Conservation (phyloP, 2,113 vertebrate species). For the Salminus brasiliensis region DNA sequence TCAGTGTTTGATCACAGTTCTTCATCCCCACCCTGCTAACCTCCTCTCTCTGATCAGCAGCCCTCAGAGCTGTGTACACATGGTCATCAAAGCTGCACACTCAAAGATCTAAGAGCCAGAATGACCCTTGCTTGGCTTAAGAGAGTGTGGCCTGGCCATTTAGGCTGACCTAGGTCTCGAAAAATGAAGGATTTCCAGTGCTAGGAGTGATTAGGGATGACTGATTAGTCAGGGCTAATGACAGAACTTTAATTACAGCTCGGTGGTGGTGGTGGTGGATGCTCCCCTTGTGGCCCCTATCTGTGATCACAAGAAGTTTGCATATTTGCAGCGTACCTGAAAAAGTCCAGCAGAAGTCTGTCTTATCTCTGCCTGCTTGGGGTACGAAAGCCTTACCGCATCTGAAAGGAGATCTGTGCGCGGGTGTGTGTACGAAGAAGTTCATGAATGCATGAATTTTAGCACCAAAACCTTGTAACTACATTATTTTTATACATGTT, state of each 20-base stretch:
- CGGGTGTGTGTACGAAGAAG: constrained; percentile 21
- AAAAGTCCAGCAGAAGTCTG: constrained; percentile 40
- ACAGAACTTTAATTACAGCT: constrained; percentile 52
- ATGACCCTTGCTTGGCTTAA: constrained; percentile 41
- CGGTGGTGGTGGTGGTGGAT: constrained; percentile 34
- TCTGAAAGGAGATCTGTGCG: constrained; percentile 24
- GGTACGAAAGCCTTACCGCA: constrained; percentile 35
- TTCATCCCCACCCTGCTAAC: neutral
- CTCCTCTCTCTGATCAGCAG: constrained; percentile 24
- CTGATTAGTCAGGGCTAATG: constrained; percentile 55
- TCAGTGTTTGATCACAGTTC: constrained; percentile 45
- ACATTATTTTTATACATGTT: neutral
- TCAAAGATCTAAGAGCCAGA: constrained; percentile 31
- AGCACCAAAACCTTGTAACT: neutral
- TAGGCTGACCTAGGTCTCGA: constrained; percentile 34
- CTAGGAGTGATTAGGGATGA: constrained; percentile 47
- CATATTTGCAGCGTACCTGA: constrained; percentile 63
- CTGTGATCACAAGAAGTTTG: constrained; percentile 55
- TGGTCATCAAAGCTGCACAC: constrained; percentile 41
- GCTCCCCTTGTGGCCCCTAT: constrained; percentile 42
- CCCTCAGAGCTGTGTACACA: constrained; percentile 9
- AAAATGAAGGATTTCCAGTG: constrained; percentile 49
- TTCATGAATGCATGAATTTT: neutral
- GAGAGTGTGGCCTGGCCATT: constrained; percentile 12
- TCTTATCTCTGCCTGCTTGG: constrained; percentile 47